phyloP scores from a whole-genome alignment of 2,888 invertebrate species.

The Tolmerus cingulatus region DNA sequence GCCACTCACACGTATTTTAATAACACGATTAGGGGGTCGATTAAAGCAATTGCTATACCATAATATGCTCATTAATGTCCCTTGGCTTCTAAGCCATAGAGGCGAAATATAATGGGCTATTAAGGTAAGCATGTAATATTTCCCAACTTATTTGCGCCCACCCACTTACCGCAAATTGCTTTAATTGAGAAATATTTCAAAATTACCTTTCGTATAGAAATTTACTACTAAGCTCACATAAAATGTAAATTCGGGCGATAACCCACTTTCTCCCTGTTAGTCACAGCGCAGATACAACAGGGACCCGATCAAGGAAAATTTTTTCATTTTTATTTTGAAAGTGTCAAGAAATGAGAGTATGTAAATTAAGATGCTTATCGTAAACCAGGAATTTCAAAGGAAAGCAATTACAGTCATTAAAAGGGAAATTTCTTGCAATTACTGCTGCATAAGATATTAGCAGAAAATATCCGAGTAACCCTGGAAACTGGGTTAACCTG shows the following conservation, averaged over 20 bases:
- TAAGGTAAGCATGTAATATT: neutral
- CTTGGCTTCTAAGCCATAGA: neutral
- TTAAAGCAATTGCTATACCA: neutral
- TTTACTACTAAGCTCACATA: neutral
- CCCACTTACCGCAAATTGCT: neutral
- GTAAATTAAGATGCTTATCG: neutral
- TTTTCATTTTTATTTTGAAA: neutral
- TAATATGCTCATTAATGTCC: neutral
- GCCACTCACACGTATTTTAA: neutral
- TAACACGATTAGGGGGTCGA: neutral
- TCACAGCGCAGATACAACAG: neutral
- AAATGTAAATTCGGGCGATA: neutral
- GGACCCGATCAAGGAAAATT: neutral
- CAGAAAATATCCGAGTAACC: neutral
- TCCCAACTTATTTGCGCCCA: neutral
- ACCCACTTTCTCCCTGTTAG: neutral
- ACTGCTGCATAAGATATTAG: neutral
- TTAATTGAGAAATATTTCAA: neutral
- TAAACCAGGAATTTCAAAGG: neutral
- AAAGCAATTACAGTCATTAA: slow-evolving; percentile 11
- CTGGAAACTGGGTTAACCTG: slow-evolving; percentile 2
- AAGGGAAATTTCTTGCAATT: slow-evolving; percentile 6
- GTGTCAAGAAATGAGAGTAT: neutral
- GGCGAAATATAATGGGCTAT: neutral
- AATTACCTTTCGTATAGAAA: neutral